These are phyloP conservation scores for Romanogobio albipinnatus DNA, from an alignment of 2,113 vertebrate species.

Conservation along the genomic window DNA sequence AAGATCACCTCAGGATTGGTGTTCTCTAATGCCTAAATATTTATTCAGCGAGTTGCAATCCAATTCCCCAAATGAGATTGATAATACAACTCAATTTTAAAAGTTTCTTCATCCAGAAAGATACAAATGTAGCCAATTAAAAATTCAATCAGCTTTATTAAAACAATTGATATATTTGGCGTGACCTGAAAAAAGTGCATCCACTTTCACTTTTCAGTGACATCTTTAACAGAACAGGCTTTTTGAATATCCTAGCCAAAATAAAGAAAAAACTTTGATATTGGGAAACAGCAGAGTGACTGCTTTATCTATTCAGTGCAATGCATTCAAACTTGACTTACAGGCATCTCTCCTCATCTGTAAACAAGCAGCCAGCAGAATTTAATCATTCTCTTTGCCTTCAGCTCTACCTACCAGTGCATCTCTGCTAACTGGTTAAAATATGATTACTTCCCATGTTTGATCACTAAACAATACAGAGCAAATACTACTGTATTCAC, in stretches of 20 bases:
- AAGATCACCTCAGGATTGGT: neutral
- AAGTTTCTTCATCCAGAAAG: neutral
- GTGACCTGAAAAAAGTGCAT: constrained; percentile 36
- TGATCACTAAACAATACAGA: neutral
- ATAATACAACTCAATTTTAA: neutral
- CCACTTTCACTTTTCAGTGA: constrained; percentile 25
- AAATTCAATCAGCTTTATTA: constrained; percentile 18
- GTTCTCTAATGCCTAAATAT: neutral
- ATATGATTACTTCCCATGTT: neutral
- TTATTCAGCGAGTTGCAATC: neutral
- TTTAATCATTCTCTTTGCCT: neutral
- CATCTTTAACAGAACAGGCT: neutral
- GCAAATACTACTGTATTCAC: neutral
- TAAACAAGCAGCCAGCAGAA: neutral
- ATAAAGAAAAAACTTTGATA: neutral
- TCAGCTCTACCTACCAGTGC: neutral
- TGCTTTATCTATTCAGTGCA: constrained; percentile 7
- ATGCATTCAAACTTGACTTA: neutral
- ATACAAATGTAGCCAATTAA: neutral
- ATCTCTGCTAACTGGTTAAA: neutral
- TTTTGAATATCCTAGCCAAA: neutral
- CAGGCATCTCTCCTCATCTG: neutral
- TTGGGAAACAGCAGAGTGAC: neutral
- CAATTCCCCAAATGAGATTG: neutral
- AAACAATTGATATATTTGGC: constrained; percentile 53